phyloP scores from a whole-genome alignment of 2,797 vertebrate species.

The Caiman crocodilus region DNA sequence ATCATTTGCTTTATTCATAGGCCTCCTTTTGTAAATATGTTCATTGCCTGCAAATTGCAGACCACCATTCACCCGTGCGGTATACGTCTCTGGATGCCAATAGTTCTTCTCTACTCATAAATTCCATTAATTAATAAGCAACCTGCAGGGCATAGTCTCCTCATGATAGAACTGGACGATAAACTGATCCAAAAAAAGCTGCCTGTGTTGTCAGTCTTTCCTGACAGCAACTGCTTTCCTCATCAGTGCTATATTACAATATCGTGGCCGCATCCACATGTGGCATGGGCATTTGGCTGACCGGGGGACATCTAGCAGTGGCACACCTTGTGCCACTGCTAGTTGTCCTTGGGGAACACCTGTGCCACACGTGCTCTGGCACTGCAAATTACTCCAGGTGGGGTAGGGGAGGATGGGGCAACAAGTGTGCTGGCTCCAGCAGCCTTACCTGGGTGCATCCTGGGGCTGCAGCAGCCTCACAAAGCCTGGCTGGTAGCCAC shows the following conservation, averaged over 20 bases:
- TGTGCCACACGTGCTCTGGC: no score
- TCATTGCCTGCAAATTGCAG: constrained; percentile 41
- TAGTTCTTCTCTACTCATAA: constrained; percentile 56
- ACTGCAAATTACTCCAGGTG: no score
- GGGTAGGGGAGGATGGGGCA: no score
- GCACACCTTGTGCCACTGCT: no score
- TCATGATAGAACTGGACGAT: constrained; percentile 69
- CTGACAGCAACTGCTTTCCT: constrained; percentile 45
- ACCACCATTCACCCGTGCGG: constrained; percentile 17
- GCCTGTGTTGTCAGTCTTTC: constrained; percentile 44
- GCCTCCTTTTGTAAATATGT: not conserved
- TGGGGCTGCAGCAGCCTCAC: no score
- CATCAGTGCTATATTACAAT: constrained; percentile 65
- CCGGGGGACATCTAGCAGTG: no score
- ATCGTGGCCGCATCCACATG: no score
- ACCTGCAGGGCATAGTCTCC: constrained; percentile 52
- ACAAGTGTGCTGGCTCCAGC: no score
- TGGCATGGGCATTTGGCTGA: no score
- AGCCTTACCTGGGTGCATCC: no score
- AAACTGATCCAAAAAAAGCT: constrained; percentile 63
- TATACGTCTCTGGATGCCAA: constrained; percentile 46
- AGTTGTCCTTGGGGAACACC: no score
- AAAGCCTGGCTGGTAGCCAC: no score
- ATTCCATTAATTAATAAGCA: constrained; percentile 73
- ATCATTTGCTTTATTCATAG: not conserved